Evolutionary conservation across 2,113 vertebrate genomes (phyloP), one percentile per base, ranked within the genome.

Genomic region (Sigmodon hispidus): DNA sequence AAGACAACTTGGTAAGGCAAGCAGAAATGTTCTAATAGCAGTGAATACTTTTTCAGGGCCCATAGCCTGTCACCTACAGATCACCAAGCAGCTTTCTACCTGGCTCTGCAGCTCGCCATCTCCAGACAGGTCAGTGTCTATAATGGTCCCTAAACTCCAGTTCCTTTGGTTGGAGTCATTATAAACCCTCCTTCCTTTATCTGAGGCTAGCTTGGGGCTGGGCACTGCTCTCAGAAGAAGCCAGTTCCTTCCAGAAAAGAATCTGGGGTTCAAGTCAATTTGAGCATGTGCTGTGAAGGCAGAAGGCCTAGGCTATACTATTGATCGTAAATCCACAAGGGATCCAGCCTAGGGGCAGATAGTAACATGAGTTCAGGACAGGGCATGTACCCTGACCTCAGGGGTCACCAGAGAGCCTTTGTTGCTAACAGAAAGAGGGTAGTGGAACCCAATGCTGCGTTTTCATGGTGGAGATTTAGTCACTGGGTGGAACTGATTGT

Each of bases 51-150:
- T 98, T 98, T 65, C 97, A 99, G 99, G 98, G 99, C 99, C 94
- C 99, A 99, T 98, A 99, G 99, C 98, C 98, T 99, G 95, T 99
- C 99, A 96, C 99, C 99, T 57, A 99, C 98, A 1, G 99, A 99
- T 98, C 99, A 99, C 96, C 98, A 99, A 95, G 99, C 99, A 94
- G 99, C 99, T 21, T 99, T 99, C 98, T 99, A 99, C 98, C 97
- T 99, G 98, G 99, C 99, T 6, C 97, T 99, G 96, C 99, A 99
- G 98, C 99, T 99, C 40, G 99, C 99, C 83, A 99, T 99, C 97
- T 99, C 99, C 97, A 99, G 99, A 98, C 99, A 99, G 99, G 99
- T 99, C 97, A 98, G 98, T 98, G 83, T 57, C 79, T 34, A 3
- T 6, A 0, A 1, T 4, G n/a, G 50, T 31, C 65, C 61, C 72